Percentiles rank a stretch among this genome's conserved stretches.
Evolutionary conservation across 2,797 vertebrate species (phyloP).

Genomic region (Steatocranus sp.): DNA sequence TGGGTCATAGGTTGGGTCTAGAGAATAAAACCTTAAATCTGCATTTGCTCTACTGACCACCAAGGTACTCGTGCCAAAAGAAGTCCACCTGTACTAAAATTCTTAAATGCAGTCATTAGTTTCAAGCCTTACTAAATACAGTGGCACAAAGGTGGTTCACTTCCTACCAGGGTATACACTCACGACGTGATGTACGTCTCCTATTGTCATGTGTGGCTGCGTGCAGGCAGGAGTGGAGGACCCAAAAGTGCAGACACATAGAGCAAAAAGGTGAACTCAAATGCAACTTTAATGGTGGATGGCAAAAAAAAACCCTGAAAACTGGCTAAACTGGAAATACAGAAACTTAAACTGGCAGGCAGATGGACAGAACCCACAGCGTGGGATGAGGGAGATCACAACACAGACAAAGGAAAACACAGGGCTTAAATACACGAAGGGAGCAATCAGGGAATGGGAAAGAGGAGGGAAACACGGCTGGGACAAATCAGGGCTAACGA

Average conservation of each 20-base stretch:
- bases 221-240: neutral
- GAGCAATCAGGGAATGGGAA: neutral
- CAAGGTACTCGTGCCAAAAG: neutral
- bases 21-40: neutral
- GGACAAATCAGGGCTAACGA: neutral
- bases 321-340: neutral
- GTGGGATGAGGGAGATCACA: neutral
- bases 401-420: neutral
- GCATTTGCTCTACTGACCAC: neutral
- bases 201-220: neutral
- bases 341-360: neutral
- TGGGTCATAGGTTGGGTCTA: neutral
- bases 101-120: neutral
- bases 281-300: neutral
- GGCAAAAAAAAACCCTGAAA: accelerated
- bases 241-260: neutral
- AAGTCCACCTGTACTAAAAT: neutral
- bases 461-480: neutral
- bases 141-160: neutral
- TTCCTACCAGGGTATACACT: neutral
- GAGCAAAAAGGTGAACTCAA: neutral
- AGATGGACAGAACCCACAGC: neutral
- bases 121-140: neutral
- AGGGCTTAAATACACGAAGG: neutral
- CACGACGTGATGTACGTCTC: neutral